phyloP scores from a whole-genome alignment of 2,113 vertebrate species.

The Menidia beryllina region DNA sequence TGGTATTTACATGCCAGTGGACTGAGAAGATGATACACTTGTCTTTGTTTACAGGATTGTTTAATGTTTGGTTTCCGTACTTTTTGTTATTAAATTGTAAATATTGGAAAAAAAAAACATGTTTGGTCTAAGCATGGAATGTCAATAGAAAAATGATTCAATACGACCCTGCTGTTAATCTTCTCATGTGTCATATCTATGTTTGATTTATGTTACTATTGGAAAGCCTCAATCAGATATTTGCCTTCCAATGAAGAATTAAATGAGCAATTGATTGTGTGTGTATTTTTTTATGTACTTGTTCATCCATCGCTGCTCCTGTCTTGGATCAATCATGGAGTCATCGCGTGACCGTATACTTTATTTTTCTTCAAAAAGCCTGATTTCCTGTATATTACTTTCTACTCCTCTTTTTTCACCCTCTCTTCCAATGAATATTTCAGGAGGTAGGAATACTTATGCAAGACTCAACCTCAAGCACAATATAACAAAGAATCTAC shows the following conservation, averaged over 20 bases:
- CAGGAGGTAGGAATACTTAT: constrained; percentile 38
- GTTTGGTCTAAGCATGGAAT: constrained; percentile 9
- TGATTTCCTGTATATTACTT: constrained; percentile 12
- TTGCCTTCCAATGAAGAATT: constrained; percentile 75
- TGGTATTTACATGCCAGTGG: constrained; percentile 52
- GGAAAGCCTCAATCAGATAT: constrained; percentile 50
- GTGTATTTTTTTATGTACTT: constrained; percentile 3
- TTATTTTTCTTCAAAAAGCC: constrained; percentile 14
- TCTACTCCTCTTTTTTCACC: constrained; percentile 39
- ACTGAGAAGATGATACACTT: constrained; percentile 31
- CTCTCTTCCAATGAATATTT: constrained; percentile 69
- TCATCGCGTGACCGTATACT: constrained; percentile 47
- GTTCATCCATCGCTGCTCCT: constrained; percentile 2
- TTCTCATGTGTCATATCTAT: constrained; percentile 29
- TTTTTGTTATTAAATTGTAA: constrained; percentile 30
- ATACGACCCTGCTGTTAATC: constrained; percentile 18
- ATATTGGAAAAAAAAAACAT: constrained; percentile 18
- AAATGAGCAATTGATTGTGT: constrained; percentile 52
- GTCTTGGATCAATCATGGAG: neutral
- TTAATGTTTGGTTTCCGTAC: constrained; percentile 39
- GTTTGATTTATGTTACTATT: constrained; percentile 44
- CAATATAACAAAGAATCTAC: constrained; percentile 51
- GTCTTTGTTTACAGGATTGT: constrained; percentile 65
- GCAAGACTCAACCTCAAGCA: constrained; percentile 53
- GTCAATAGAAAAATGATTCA: constrained; percentile 15